Percentiles rank a stretch among this genome's conserved stretches.
Conservation (phyloP, 2,113 vertebrate species). For the Sula dactylatra region DNA sequence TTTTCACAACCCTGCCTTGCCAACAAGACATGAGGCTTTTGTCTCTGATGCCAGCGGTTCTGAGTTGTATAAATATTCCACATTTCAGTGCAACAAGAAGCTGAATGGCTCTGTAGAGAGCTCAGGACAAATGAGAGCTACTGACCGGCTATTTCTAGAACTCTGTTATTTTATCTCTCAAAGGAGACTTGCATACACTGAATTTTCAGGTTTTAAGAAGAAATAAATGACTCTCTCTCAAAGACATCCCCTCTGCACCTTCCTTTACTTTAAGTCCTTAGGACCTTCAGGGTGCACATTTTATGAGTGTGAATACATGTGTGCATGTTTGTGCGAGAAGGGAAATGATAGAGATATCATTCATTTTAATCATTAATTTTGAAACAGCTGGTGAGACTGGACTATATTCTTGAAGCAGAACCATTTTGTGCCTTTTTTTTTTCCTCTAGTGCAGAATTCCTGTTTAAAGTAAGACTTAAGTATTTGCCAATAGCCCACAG, state of each 20-base stretch:
- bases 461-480: conserved; percentile 45
- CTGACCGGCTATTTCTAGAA: conserved; percentile 52
- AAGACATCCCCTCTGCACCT: neutral
- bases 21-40: conserved; percentile 28
- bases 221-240: conserved; percentile 23
- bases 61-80: conserved; percentile 31
- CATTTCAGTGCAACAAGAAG: conserved; percentile 16
- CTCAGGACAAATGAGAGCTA: conserved; percentile 43
- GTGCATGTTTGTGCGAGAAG: neutral
- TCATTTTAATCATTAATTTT: conserved; percentile 35
- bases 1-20: conserved; percentile 2
- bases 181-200: neutral
- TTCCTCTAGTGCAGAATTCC: neutral
- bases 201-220: conserved; percentile 5
- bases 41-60: conserved; percentile 17
- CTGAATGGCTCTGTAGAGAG: conserved; percentile 30
- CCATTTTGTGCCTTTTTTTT: neutral
- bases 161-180: conserved; percentile 47
- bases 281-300: neutral
- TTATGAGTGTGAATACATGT: neutral
- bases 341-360: neutral
- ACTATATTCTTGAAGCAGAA: neutral
- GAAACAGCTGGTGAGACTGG: neutral
- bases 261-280: neutral
- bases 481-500: conserved; percentile 40